A percentile compares a stretch with the other conserved stretches of the same genome.
phyloP scores from a whole-genome alignment of 64 coral and sea anemone species.

The Anthopleura sola region DNA sequence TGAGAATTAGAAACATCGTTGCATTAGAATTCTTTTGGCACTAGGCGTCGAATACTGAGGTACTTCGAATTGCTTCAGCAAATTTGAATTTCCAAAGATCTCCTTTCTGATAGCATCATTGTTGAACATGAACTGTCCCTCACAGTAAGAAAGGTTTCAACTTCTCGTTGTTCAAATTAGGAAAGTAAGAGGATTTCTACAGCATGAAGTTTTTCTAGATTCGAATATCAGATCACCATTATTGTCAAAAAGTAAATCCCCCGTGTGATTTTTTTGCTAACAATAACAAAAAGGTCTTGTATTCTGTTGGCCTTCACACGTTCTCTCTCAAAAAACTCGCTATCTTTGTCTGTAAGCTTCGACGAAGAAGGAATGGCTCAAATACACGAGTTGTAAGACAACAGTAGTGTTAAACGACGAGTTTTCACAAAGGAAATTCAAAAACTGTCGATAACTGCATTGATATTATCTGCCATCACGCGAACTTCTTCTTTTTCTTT shows the following conservation, averaged over 20 bases:
- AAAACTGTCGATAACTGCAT: not conserved
- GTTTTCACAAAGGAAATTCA: not conserved
- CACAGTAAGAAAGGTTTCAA: not conserved
- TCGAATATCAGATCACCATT: not conserved
- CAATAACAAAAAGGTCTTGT: conserved; percentile 7
- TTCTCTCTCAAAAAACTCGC: not conserved
- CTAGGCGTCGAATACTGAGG: too few species aligned
- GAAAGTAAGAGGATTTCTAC: not conserved
- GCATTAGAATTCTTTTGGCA: not conserved
- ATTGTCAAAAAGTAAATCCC: not conserved
- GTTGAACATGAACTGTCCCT: not conserved
- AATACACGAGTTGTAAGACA: not conserved
- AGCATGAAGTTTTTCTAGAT: not conserved
- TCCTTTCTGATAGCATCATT: too few species aligned
- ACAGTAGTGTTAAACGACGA: not conserved
- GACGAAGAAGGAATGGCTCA: not conserved
- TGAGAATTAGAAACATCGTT: not conserved
- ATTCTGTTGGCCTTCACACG: not conserved
- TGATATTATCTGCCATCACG: not conserved
- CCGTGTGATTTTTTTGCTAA: not conserved
- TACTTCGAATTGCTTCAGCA: too few species aligned
- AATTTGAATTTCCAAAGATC: not conserved
- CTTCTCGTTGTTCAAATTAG: not conserved
- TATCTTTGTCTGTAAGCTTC: not conserved
- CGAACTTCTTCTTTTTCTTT: not conserved